Base-by-base conservation (phyloP, 2,113 vertebrate genomes). In the Percopsis transmontana region DNA sequence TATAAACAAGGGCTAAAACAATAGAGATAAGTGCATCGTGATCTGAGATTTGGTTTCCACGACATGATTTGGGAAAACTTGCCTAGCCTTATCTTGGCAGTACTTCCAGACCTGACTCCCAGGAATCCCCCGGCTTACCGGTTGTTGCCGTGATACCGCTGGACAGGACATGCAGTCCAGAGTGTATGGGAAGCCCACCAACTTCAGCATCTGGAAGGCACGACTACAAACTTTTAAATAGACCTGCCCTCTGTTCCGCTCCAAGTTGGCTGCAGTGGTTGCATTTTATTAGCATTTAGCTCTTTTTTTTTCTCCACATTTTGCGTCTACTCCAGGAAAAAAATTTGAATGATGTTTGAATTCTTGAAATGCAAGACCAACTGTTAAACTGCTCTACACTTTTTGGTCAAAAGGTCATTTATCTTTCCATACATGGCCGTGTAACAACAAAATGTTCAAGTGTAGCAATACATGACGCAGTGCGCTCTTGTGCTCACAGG, bases 131-230 rank as follows among this genome's bases (percentile, higher is more conserved):
- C 71, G 65, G 77, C 68, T 72, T 62, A 61, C 77, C 59, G 84
- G 85, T 89, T 82, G 82, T 77, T 82, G 75, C 84, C 85, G 64
- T 1, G 71, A 83, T 86, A 83, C 86, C 80, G 42, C 70, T 83
- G 88, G 84, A 81, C 62, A 33, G 88, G 67, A 90, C 86, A 88
- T 77, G 12, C 71, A 87, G 87, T 89, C 79, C 89, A 84, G 76
- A 76, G 75, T 84, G 80, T 73, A 87, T 75, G 75, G 83, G 67
- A 83, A 85, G 82, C 74, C 81, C 80, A 77, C 80, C 79, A 76
- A 82, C 69, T 83, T 77, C 77, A 81, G 77, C 81, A 87, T 89
- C 82, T 87, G 84, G 83, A 77, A 47, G 39, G 5, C 2, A 13
- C 66, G n/a, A 75, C 50, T 57, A 54, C 41, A 69, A 48, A 45